A percentile compares a stretch with the other conserved stretches of the same genome.
phyloP scores from a whole-genome alignment of 1,140 invertebrate species.

The Rhyacophila brunnea region DNA sequence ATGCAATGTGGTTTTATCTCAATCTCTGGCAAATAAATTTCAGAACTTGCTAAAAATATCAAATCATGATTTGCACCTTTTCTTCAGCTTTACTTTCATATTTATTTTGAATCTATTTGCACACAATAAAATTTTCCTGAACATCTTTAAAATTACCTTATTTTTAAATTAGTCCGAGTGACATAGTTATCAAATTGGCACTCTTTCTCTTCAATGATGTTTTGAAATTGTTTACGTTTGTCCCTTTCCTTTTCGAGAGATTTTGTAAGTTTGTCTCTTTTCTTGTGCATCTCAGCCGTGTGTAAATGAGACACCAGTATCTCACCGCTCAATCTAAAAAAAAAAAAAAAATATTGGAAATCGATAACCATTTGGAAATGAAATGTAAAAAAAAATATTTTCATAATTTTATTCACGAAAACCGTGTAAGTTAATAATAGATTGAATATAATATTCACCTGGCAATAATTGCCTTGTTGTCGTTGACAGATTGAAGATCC shows the following conservation, averaged over 20 bases:
- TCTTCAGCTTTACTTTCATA: background rate
- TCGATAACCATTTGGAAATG: too few species aligned
- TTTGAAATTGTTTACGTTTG: constrained; percentile 43
- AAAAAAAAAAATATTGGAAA: too few species aligned
- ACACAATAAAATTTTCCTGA: background rate
- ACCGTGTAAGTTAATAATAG: too few species aligned
- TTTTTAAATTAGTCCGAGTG: constrained; percentile 43
- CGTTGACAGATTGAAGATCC: constrained; percentile 61
- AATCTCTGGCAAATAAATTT: too few species aligned
- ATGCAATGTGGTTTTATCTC: too few species aligned
- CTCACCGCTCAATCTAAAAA: constrained; percentile 47
- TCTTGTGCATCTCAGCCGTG: constrained; percentile 43
- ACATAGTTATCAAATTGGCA: constrained; percentile 45
- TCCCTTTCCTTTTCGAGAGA: constrained; percentile 45
- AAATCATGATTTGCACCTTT: too few species aligned
- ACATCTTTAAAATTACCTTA: constrained; percentile 45
- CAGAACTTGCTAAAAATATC: too few species aligned
- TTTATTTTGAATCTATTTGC: background rate
- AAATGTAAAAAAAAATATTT: too few species aligned
- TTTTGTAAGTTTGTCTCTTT: constrained; percentile 42
- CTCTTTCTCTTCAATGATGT: constrained; percentile 43
- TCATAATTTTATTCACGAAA: too few species aligned
- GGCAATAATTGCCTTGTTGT: constrained; percentile 63
- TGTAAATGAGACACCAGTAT: constrained; percentile 48
- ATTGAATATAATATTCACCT: too few species aligned